Evolutionary conservation across 2,797 vertebrate genomes (phyloP), one percentile per base, ranked within the genome.

Genomic region (Clarias laeviceps): DNA sequence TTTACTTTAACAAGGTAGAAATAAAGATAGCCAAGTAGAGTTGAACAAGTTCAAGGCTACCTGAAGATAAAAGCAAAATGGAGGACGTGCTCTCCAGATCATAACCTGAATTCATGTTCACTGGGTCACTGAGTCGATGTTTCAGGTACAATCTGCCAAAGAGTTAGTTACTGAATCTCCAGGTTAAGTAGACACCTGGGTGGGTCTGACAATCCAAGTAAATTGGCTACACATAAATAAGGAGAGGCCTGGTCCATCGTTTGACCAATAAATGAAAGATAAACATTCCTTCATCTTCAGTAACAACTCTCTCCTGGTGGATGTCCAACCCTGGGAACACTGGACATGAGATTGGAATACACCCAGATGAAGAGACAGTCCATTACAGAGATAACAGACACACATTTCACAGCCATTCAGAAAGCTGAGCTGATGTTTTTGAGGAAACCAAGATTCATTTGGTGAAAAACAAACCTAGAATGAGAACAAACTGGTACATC

Each of bases 21-120:
- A 22, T 14, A 81, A 32, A 64, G 45, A 83, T 6, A 20, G 37
- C 15, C 15, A 17, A 50, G 45, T 50, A 50, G 22, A 50, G 12
- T 9, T 54, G 12, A 72, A 64, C 12, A 32, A 56, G 50, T 61
- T 78, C n/a, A 82, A 78, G 80, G n/a, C 57, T 64, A 61, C 50
- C 4, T 8, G 15, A 69, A 29, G 57, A 29, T 32, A 24, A 73
- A 65, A 11, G 18, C 20, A 14, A 50, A 61, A 1, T 22, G 15
- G 9, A 77, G 27, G 18, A 20, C 0, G 27, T 7, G 9, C 11
- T 56, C 73, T 59, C 1, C 4, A 32, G 74, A 24, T 14, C 27
- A 17, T 27, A 14, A 74, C 72, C 73, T 5, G 18, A n/a, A 32
- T 57, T 76, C 8, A 29, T 45, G 22, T 45, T 50, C 22, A 45